A percentile compares a stretch with the other conserved stretches of the same genome.
These are phyloP conservation scores for Istiophorus platypterus DNA, from an alignment of 2,113 vertebrate genomes.

Conservation along the genomic window DNA sequence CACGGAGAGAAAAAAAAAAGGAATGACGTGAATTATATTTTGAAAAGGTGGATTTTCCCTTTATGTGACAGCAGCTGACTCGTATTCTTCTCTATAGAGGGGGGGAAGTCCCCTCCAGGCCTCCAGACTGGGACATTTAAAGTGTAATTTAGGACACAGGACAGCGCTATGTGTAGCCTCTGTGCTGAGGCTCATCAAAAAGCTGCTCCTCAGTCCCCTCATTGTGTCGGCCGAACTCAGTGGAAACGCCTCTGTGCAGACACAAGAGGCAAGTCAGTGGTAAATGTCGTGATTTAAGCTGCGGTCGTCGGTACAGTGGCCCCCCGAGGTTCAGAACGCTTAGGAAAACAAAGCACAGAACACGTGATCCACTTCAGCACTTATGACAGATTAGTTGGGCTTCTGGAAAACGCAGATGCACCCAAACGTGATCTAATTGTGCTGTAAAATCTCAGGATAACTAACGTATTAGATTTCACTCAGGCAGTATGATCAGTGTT, in stretches of 20 bases:
- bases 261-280: too few relatives aligned
- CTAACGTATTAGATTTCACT: background rate
- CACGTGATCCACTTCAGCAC: background rate
- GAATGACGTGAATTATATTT: background rate
- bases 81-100: background rate
- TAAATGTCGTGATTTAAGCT: background rate
- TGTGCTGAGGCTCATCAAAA: background rate
- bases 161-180: background rate
- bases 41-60: background rate
- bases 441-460: background rate
- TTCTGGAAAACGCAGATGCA: background rate
- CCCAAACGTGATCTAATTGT: constrained; percentile 14
- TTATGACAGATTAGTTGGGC: background rate
- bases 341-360: background rate
- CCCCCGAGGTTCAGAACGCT: background rate
- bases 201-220: background rate
- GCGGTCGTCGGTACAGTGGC: background rate
- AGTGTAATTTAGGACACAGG: background rate
- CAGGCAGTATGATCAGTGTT: constrained; percentile 20
- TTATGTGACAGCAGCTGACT: constrained; percentile 32
- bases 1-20: background rate
- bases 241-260: background rate
- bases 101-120: background rate
- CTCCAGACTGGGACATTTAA: background rate
- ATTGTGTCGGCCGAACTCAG: background rate